These are phyloP conservation scores for Rhinichthys osculus DNA, from an alignment of 2,797 vertebrate species.

Conservation along the genomic window DNA sequence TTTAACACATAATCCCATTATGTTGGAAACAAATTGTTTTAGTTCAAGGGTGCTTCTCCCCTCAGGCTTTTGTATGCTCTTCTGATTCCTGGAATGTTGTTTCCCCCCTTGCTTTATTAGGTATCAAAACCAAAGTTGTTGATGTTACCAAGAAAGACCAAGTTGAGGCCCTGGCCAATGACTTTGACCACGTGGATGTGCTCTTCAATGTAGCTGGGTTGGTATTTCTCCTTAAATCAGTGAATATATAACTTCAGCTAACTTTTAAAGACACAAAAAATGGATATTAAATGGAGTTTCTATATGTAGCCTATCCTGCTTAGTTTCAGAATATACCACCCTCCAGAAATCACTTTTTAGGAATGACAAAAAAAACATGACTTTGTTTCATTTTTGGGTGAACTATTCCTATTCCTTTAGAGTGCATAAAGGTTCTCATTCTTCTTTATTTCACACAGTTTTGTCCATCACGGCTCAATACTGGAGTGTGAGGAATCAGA, in stretches of 20 bases:
- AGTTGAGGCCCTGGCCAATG: conserved; percentile 87
- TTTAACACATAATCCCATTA: conserved; percentile 45
- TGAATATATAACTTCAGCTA: not conserved
- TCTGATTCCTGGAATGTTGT: not conserved
- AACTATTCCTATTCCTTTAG: not conserved
- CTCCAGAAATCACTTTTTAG: not conserved
- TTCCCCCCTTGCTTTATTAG: conserved; percentile 68
- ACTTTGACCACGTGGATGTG: conserved; percentile 87
- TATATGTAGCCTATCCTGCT: not conserved
- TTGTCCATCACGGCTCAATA: conserved; percentile 92
- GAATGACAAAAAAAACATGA: not conserved
- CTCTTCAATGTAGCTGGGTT: conserved; percentile 94
- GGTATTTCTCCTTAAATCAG: conserved; percentile 51
- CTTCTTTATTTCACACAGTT: conserved; percentile 71
- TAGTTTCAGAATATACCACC: not conserved
- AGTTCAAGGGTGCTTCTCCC: conserved; percentile 11
- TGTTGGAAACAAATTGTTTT: conserved; percentile 45
- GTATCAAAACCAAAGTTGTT: conserved; percentile 86
- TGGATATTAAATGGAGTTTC: not conserved
- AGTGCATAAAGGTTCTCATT: not conserved
- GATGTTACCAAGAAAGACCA: conserved; percentile 92
- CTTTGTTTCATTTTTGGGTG: not conserved
- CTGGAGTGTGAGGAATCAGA: conserved; percentile 90
- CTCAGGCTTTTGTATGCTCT: not conserved
- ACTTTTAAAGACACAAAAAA: not conserved